Base-by-base conservation (phyloP, 2,888 invertebrate genomes). In the Orthosia gracilis region DNA sequence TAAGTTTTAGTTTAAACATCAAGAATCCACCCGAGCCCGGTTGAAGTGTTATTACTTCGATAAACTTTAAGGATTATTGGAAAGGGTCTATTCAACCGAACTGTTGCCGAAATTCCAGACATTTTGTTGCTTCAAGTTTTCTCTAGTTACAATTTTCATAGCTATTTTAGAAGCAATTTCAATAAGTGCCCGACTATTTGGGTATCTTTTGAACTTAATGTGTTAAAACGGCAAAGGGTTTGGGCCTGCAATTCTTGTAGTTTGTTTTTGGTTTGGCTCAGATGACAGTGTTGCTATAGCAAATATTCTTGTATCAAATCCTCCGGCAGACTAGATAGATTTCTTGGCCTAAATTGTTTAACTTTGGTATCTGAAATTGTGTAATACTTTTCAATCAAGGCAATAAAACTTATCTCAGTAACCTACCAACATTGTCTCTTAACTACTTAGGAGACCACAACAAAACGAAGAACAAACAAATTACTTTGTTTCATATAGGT, bases 31-130 rank as follows among this genome's bases (percentile, higher is more conserved):
- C 47, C 18, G 52, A 31, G 45, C 52, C 31, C 18, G 49, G 23
- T 45, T 71, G 21, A 66, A 80, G 80, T 78, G 73, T 81, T 78
- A 78, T 78, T 62, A 78, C 80, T 83, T 26, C 58, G n/a, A 75
- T 71, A 57, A 83, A 74, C 68, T 68, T 70, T 47, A 64, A 68
- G 63, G 59, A 69, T 79, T 74, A 79, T 68, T 67, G 58, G 57
- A 70, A 73, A 66, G n/a, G 74, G 45, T 57, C 26, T 57, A 61
- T 61, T 45, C 26, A 18, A 69, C 45, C 26, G 21, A 73, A 83
- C 40, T 58, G 58, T 64, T 77, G 50, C 54, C 49, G 31, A 68
- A 68, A 74, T 71, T 69, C 50, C 66, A 40, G 52, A 26, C 15
- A 55, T 58, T 80, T 73, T 67, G 49, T 49, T 62, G 47, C 54